phyloP scores from a whole-genome alignment of 2,113 vertebrate species.

The Arvicanthis niloticus region DNA sequence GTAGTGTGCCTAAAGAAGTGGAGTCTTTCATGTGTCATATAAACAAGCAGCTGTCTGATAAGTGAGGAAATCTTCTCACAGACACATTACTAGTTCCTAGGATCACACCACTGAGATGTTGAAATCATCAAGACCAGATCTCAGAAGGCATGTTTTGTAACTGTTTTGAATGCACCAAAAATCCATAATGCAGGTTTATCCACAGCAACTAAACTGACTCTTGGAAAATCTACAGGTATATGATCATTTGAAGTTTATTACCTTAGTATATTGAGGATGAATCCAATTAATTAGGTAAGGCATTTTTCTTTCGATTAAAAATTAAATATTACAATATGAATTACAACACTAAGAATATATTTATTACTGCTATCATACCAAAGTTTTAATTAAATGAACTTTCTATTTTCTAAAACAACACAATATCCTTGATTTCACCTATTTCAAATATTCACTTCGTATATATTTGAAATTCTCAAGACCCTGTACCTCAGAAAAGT shows the following conservation, averaged over 20 bases:
- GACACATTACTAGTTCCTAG: not conserved
- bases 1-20: not conserved
- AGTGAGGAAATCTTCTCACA: not conserved
- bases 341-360: not conserved
- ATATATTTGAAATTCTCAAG: not conserved
- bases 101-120: not conserved
- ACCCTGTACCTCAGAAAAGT: not conserved
- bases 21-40: not conserved
- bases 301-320: not conserved
- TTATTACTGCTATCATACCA: not conserved
- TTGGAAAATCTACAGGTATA: not conserved
- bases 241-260: not conserved
- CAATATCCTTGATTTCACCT: not conserved
- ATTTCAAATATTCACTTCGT: not conserved
- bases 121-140: not conserved
- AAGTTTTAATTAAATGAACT: not conserved
- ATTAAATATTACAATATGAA: conserved; percentile 1
- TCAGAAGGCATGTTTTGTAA: not conserved
- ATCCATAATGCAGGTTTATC: not conserved
- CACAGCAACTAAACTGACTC: not conserved
- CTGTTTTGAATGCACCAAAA: not conserved
- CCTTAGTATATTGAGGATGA: not conserved
- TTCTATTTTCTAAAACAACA: not conserved
- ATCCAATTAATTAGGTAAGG: not conserved
- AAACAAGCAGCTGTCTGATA: not conserved